A percentile compares a stretch with the other conserved stretches of the same genome.
Conservation (phyloP, 2,888 invertebrate genomes). For the Aquatica leii region DNA sequence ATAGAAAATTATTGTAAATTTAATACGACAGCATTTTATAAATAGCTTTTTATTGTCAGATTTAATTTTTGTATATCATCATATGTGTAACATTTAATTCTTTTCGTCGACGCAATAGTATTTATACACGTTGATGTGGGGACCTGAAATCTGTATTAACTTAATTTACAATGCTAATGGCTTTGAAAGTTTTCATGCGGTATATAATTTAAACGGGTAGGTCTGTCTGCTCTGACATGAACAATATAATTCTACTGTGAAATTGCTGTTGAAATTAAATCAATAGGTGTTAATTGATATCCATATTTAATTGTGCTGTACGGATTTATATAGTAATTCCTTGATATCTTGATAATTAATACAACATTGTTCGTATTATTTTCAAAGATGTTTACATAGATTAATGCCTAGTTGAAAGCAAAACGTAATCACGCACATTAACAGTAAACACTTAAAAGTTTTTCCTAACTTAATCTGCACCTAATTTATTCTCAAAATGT, state of each 20-base stretch:
- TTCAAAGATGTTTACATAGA: too few relatives aligned
- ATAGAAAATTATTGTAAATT: not conserved
- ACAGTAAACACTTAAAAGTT: too few relatives aligned
- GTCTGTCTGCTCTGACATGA: not conserved
- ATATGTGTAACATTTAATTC: too few relatives aligned
- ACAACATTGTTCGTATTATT: too few relatives aligned
- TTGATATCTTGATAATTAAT: too few relatives aligned
- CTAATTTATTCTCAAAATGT: too few relatives aligned
- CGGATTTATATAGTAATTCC: too few relatives aligned
- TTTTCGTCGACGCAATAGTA: not conserved
- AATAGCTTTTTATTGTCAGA: not conserved
- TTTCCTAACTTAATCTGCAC: too few relatives aligned
- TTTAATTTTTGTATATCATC: not conserved
- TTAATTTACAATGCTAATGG: slow-evolving; percentile 4
- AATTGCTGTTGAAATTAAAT: not conserved
- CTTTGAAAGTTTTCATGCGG: not conserved
- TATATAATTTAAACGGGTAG: not conserved
- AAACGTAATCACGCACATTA: too few relatives aligned
- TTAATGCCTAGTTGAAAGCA: too few relatives aligned
- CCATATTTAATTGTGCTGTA: not conserved
- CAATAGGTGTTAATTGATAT: not conserved
- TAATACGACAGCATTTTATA: not conserved
- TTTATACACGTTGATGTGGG: too few relatives aligned
- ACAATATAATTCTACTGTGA: not conserved
- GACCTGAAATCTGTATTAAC: not conserved